These are phyloP conservation scores for Brachymystax lenok DNA, from an alignment of 2,797 vertebrate genomes.

Conservation along the genomic window DNA sequence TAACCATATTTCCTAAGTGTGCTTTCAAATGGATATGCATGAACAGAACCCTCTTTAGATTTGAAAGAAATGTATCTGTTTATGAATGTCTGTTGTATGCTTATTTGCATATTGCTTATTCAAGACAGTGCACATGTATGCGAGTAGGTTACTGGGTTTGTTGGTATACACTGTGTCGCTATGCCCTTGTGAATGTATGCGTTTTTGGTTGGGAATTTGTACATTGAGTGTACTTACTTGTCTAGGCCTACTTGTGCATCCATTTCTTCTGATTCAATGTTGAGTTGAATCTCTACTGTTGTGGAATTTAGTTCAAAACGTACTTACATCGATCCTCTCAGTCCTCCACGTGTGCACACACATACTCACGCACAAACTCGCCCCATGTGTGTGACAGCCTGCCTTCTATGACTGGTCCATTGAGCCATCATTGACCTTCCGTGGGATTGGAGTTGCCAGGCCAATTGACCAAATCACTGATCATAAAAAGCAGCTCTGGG, in stretches of 20 bases:
- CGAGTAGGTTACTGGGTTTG: background rate
- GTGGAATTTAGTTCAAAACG: constrained; percentile 23
- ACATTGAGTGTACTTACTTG: background rate
- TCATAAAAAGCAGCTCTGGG: constrained; percentile 79
- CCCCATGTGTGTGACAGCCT: constrained; percentile 28
- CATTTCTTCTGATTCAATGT: background rate
- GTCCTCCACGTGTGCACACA: background rate
- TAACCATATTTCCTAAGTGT: background rate
- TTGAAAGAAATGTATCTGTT: background rate
- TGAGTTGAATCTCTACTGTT: background rate
- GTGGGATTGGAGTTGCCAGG: constrained; percentile 74
- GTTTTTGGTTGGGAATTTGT: background rate
- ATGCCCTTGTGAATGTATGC: background rate
- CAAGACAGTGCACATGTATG: constrained; percentile 1
- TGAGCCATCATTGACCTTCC: constrained; percentile 76
- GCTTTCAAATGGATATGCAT: background rate
- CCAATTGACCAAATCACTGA: constrained; percentile 84
- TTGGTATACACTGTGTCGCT: background rate
- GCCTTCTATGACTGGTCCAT: constrained; percentile 67
- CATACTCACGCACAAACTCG: constrained; percentile 47
- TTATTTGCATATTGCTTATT: background rate
- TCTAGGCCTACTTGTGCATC: background rate
- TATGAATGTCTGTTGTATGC: background rate
- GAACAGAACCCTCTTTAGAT: background rate
- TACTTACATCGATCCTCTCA: constrained; percentile 43